Evolutionary conservation across 1,140 invertebrate species (phyloP), one percentile per base, ranked within the genome.

Genomic region (Polyergus mexicanus): DNA sequence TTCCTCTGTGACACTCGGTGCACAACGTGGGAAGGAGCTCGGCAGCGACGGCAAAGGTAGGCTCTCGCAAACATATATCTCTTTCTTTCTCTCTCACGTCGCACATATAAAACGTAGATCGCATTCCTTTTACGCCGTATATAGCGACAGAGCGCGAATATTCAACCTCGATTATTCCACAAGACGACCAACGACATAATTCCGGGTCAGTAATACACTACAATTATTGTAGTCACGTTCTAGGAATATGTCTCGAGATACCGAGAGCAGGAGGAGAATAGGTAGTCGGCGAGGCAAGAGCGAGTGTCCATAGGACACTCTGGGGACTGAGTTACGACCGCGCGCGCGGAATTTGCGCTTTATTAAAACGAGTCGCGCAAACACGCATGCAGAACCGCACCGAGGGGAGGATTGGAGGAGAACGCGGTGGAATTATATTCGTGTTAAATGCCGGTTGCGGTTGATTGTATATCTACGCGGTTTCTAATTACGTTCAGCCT

Each of bases 21-120:
- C 92, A 38, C 89, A 94, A 41, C 91, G 94, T 32, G 89, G 89
- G 11, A 95, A 94, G 86, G 94, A 95, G 65, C 90, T 93, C 41
- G 91, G 92, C 16, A 51, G 47, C 35, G 94, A 95, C 38, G 94
- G 94, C 47, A 95, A 92, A 92, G 92, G 94, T 95, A 92, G 90
- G 91, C 80, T 88, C 58, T 35, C n/a, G 13, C 47, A 51, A 11
- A 68, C 2, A 11, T 44, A 0, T 3, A 2, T 11, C 11, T 41
- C 2, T 38, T 66, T 35, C 0, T 35, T 41, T 41, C 71, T n/a
- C 10, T 8, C 19, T 54, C 35, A 16, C 22, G 4, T 63, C 22
- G 38, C 35, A n/a, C 47, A 51, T 51, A 51, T 19, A 16, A 19
- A 6, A 19, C 0, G 10, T 25, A 16, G 10, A 51, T 19, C 76